Conservation (phyloP, 2,888 invertebrate genomes). For the Boloria selene region DNA sequence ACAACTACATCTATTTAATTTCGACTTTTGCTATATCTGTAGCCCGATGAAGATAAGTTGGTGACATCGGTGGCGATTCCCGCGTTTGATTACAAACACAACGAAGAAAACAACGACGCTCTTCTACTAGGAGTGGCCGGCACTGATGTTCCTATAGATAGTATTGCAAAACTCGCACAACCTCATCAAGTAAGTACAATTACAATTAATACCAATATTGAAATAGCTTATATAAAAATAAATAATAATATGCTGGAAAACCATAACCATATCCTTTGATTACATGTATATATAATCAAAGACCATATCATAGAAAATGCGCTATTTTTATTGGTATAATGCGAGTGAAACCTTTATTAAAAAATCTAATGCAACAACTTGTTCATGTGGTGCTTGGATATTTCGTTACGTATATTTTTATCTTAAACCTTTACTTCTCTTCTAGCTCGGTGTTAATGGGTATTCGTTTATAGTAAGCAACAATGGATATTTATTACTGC, state of each 20-base stretch:
- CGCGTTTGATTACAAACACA: conserved; percentile 90
- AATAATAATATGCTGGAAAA: neutral
- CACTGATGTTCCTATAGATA: conserved; percentile 95
- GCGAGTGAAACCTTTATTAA: too few relatives aligned
- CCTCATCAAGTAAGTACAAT: conserved; percentile 87
- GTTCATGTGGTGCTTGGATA: too few relatives aligned
- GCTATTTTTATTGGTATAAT: too few relatives aligned
- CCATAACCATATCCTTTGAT: neutral
- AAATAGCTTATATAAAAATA: neutral
- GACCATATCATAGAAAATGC: too few relatives aligned
- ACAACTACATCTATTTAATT: neutral
- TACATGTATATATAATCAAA: too few relatives aligned
- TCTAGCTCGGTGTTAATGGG: conserved; percentile 96
- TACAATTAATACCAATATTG: too few relatives aligned
- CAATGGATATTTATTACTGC: conserved; percentile 96
- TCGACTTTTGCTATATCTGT: conserved; percentile 34
- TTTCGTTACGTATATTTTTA: conserved; percentile 15
- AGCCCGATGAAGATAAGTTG: conserved; percentile 84
- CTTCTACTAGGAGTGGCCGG: conserved; percentile 96
- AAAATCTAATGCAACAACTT: too few relatives aligned
- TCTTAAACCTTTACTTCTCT: conserved; percentile 39
- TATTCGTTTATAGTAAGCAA: conserved; percentile 98
- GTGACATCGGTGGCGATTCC: conserved; percentile 97
- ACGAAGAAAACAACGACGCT: conserved; percentile 84
- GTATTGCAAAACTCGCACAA: conserved; percentile 93